Evolutionary conservation across 1,140 invertebrate species (phyloP).

Genomic region (Tetranychus cinnabarinus): DNA sequence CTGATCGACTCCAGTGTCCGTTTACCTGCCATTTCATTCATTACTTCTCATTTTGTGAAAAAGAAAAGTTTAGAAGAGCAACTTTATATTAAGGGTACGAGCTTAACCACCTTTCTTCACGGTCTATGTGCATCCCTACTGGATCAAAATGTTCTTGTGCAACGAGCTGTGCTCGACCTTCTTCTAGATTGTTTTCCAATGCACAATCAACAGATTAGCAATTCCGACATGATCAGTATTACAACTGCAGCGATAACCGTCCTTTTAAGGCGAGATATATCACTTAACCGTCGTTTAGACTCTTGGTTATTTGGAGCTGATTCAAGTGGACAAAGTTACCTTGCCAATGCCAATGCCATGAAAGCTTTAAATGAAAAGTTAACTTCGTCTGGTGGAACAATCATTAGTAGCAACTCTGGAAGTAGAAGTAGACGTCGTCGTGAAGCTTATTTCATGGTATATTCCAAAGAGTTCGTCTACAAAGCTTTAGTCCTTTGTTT

Average conservation of each 20-base stretch:
- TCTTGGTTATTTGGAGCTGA: constrained; percentile 56
- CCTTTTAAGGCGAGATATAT: constrained; percentile 69
- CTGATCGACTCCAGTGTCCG: constrained; percentile 56
- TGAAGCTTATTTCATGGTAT: constrained; percentile 42
- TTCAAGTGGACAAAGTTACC: not conserved
- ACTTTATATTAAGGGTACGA: constrained; percentile 56
- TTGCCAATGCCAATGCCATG: not conserved
- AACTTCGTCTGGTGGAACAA: not conserved
- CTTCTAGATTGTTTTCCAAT: constrained; percentile 61
- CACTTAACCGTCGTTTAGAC: constrained; percentile 59
- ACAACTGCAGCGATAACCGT: constrained; percentile 56
- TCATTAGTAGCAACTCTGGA: constrained; percentile 13
- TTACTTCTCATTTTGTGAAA: constrained; percentile 57
- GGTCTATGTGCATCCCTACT: constrained; percentile 47
- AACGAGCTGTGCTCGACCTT: constrained; percentile 62
- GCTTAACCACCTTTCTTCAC: constrained; percentile 55
- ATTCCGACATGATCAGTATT: constrained; percentile 46
- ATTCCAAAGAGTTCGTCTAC: constrained; percentile 35
- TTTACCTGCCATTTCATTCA: constrained; percentile 55
- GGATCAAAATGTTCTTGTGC: constrained; percentile 57
- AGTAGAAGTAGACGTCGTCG: constrained; percentile 10
- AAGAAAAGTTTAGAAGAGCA: constrained; percentile 60
- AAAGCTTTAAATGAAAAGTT: not conserved
- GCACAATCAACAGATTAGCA: constrained; percentile 46
- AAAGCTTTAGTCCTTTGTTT: constrained; percentile 26